Conservation (phyloP, 2,888 invertebrate species). For the Cordilura impudica region DNA sequence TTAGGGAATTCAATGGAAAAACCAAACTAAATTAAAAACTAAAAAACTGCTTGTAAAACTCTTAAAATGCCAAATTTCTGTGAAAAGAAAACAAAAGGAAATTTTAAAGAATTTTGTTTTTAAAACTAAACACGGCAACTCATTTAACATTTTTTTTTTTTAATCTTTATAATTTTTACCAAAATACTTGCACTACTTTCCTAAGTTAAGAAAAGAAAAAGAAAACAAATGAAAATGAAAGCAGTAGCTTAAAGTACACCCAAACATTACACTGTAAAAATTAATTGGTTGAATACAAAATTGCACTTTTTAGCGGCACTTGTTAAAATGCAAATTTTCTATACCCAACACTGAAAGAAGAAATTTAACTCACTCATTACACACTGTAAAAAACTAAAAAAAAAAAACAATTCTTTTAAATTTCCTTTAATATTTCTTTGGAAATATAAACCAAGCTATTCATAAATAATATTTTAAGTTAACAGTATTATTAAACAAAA, state of each 20-base stretch:
- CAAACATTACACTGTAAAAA: slow-evolving; percentile 11
- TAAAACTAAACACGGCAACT: background rate
- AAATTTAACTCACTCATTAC: background rate
- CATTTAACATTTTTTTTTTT: background rate
- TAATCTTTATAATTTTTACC: background rate
- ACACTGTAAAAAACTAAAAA: background rate
- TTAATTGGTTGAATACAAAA: slow-evolving; percentile 58
- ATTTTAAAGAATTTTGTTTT: background rate
- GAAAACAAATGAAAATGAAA: slow-evolving; percentile 53
- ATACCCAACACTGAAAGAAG: slow-evolving; percentile 28
- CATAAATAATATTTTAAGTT: too few species aligned
- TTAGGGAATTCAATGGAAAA: slow-evolving; percentile 61
- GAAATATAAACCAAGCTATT: background rate
- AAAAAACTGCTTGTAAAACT: background rate
- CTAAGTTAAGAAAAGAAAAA: slow-evolving; percentile 44
- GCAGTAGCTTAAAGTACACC: slow-evolving; percentile 53
- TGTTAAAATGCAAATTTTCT: slow-evolving; percentile 75
- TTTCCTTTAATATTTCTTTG: background rate
- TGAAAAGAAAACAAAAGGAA: background rate
- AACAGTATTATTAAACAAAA: too few species aligned
- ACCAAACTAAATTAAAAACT: background rate
- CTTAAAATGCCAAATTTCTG: slow-evolving; percentile 66
- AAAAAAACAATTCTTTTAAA: slow-evolving; percentile 30
- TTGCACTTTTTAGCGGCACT: slow-evolving; percentile 76
- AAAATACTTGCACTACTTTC: slow-evolving; percentile 72